Conservation (phyloP, 1,140 invertebrate genomes). For the Teleopsis dalmanni region DNA sequence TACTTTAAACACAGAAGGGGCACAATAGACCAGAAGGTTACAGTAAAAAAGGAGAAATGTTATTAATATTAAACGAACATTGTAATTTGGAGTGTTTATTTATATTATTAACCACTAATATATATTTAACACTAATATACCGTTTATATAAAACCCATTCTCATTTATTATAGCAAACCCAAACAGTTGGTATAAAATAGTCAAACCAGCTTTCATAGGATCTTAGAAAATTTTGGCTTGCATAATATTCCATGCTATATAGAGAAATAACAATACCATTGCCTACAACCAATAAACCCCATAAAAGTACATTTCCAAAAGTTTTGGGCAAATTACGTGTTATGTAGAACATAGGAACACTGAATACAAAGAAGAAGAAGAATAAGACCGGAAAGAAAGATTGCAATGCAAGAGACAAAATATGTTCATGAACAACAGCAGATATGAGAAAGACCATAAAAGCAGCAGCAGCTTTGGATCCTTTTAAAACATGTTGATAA, state of each 20-base stretch:
- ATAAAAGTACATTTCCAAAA: slow-evolving; percentile 72
- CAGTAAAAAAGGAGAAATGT: too few relatives aligned
- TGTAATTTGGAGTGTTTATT: too few relatives aligned
- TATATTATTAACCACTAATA: too few relatives aligned
- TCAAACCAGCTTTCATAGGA: slow-evolving; percentile 21
- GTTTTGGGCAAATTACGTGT: slow-evolving; percentile 46
- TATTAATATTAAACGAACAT: too few relatives aligned
- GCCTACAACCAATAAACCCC: slow-evolving; percentile 69
- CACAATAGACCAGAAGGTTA: too few relatives aligned
- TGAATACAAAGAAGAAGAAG: slow-evolving; percentile 57
- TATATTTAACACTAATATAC: too few relatives aligned
- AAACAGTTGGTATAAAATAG: slow-evolving; percentile 38
- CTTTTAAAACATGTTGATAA: slow-evolving; percentile 50
- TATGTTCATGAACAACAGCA: slow-evolving; percentile 78
- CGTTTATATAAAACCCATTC: neutral
- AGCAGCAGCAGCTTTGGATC: slow-evolving; percentile 49
- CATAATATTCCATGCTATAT: slow-evolving; percentile 81
- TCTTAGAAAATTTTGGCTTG: slow-evolving; percentile 67
- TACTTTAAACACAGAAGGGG: too few relatives aligned
- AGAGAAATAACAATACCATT: slow-evolving; percentile 67
- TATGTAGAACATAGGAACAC: slow-evolving; percentile 52
- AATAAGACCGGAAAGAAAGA: slow-evolving; percentile 85
- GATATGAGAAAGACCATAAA: slow-evolving; percentile 57
- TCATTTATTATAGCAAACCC: slow-evolving; percentile 45
- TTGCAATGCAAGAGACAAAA: slow-evolving; percentile 66